These are phyloP conservation scores for Ernsta delagoae DNA, from an alignment of 2,888 invertebrate species.

Conservation along the genomic window DNA sequence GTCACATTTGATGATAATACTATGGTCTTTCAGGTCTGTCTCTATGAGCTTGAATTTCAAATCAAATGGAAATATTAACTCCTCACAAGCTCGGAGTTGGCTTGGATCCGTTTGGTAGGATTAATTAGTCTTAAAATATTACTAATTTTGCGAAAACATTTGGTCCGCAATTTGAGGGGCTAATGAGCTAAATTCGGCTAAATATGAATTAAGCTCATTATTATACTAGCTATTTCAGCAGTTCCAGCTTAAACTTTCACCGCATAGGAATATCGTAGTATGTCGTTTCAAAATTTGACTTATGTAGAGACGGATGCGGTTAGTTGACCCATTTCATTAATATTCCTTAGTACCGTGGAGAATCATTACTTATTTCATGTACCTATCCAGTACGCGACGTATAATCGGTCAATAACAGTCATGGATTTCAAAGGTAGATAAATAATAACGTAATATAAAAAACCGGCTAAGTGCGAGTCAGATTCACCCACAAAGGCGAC, in stretches of 20 bases:
- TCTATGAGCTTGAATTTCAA: not conserved
- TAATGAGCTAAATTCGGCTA: not conserved
- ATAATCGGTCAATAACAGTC: too few species aligned
- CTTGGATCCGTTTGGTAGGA: not conserved
- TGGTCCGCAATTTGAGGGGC: not conserved
- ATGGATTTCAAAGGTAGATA: too few species aligned
- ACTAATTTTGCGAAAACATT: not conserved
- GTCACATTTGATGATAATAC: too few species aligned
- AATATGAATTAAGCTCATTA: slow-evolving; percentile 4
- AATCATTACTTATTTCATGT: too few species aligned
- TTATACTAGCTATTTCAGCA: slow-evolving; percentile 1
- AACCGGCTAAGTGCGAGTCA: too few species aligned
- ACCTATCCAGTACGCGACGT: too few species aligned
- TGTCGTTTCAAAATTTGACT: slow-evolving; percentile 4
- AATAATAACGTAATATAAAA: too few species aligned
- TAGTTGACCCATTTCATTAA: not conserved
- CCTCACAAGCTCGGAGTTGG: not conserved
- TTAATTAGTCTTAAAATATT: not conserved
- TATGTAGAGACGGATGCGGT: not conserved
- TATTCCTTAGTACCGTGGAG: not conserved
- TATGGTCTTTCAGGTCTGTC: too few species aligned
- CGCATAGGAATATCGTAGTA: not conserved
- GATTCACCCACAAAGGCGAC: too few species aligned
- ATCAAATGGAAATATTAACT: not conserved
- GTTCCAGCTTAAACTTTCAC: not conserved